Conservation (phyloP, 2,797 vertebrate genomes). For the Prunella strophiata region DNA sequence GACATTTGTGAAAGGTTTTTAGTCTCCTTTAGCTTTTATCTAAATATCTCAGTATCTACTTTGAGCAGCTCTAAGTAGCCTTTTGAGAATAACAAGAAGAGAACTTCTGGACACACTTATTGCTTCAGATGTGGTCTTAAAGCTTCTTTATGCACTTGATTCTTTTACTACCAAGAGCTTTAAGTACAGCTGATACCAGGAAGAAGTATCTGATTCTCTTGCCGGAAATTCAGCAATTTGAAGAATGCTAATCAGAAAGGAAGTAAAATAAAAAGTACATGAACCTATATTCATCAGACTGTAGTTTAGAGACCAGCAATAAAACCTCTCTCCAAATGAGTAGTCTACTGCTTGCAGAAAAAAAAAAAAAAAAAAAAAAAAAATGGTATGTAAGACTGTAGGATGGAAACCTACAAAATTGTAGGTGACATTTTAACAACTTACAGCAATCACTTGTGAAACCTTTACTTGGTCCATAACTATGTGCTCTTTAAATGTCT, state of each 20-base stretch:
- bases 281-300: conserved; percentile 12
- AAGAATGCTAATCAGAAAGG: conserved; percentile 17
- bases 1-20: background rate
- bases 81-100: background rate
- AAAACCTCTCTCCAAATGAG: background rate
- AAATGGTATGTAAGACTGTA: background rate
- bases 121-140: background rate
- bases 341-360: background rate
- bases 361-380: background rate
- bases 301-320: background rate
- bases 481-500: background rate
- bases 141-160: background rate
- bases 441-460: background rate
- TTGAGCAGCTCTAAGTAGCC: background rate
- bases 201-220: background rate
- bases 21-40: background rate
- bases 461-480: background rate
- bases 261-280: conserved; percentile 30
- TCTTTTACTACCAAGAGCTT: background rate
- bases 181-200: background rate
- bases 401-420: background rate
- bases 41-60: background rate
- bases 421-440: background rate
- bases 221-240: conserved; percentile 24
- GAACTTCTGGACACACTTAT: background rate